Percentiles rank a stretch among this genome's conserved stretches.
phyloP scores from a whole-genome alignment of 2,888 invertebrate genomes.

The Mimumesa dahlbomi region DNA sequence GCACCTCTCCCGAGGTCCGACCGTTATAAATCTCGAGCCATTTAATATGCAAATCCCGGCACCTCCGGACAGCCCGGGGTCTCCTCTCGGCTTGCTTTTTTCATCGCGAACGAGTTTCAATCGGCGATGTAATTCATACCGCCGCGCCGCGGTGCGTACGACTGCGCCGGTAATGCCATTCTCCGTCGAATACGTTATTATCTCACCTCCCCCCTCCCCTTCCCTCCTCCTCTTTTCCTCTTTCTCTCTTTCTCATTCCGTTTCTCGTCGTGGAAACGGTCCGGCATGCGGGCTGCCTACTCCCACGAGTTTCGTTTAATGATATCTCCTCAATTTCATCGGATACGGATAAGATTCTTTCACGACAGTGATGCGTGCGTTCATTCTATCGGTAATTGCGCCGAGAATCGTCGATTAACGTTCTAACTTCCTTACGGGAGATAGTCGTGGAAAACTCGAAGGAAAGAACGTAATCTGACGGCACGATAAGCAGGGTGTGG shows the following conservation, averaged over 20 bases:
- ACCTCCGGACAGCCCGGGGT: slow-evolving; percentile 64
- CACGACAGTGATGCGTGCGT: too few species aligned
- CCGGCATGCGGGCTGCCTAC: slow-evolving; percentile 31
- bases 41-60: slow-evolving; percentile 79
- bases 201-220: slow-evolving; percentile 39
- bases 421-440: too few species aligned
- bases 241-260: slow-evolving; percentile 1
- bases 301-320: slow-evolving; percentile 33
- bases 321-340: slow-evolving; percentile 37
- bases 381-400: too few species aligned
- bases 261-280: slow-evolving; percentile 7
- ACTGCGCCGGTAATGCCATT: slow-evolving; percentile 56
- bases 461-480: too few species aligned
- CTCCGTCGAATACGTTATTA: slow-evolving; percentile 59
- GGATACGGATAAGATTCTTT: slow-evolving; percentile 29
- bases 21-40: slow-evolving; percentile 80
- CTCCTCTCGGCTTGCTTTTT: slow-evolving; percentile 53
- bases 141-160: slow-evolving; percentile 43
- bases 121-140: slow-evolving; percentile 63
- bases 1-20: slow-evolving; percentile 67
- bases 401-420: too few species aligned
- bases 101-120: slow-evolving; percentile 66
- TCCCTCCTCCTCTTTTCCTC: slow-evolving; percentile 6
- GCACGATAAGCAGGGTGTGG: too few species aligned
- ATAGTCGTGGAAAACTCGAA: too few species aligned